phyloP scores from a whole-genome alignment of 2,113 vertebrate species.

The Platichthys stellatus region DNA sequence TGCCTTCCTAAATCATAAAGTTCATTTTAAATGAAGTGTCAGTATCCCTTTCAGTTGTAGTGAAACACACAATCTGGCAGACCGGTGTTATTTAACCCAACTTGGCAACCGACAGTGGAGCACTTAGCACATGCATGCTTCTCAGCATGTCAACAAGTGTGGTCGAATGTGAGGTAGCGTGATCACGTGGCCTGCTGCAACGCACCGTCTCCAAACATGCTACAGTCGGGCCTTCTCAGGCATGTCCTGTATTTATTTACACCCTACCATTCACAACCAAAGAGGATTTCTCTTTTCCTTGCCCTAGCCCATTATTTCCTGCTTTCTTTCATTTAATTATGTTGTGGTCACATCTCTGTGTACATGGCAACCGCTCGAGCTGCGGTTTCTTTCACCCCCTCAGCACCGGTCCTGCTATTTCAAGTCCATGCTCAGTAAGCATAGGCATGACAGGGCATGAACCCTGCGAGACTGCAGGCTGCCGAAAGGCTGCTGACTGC shows the following conservation, averaged over 20 bases:
- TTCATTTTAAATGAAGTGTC: not conserved
- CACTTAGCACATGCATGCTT: not conserved
- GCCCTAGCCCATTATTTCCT: conserved; percentile 43
- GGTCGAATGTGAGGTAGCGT: conserved; percentile 9
- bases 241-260: conserved; percentile 25
- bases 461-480: conserved; percentile 61
- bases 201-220: conserved; percentile 18
- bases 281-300: conserved; percentile 30
- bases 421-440: conserved; percentile 74
- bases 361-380: conserved; percentile 64
- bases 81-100: conserved; percentile 16
- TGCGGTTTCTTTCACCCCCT: conserved; percentile 50
- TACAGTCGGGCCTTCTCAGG: conserved; percentile 11
- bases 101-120: not conserved
- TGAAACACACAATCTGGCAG: conserved; percentile 7
- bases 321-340: conserved; percentile 57
- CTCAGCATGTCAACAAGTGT: conserved; percentile 11
- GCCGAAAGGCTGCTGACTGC: conserved; percentile 67
- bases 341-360: conserved; percentile 68
- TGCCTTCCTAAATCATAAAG: not conserved
- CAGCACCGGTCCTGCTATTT: conserved; percentile 70
- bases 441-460: conserved; percentile 79
- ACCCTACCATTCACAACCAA: conserved; percentile 22
- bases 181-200: conserved; percentile 9
- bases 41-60: not conserved